These are phyloP conservation scores for Liasis olivaceus DNA, from an alignment of 2,797 vertebrate species.

Conservation along the genomic window DNA sequence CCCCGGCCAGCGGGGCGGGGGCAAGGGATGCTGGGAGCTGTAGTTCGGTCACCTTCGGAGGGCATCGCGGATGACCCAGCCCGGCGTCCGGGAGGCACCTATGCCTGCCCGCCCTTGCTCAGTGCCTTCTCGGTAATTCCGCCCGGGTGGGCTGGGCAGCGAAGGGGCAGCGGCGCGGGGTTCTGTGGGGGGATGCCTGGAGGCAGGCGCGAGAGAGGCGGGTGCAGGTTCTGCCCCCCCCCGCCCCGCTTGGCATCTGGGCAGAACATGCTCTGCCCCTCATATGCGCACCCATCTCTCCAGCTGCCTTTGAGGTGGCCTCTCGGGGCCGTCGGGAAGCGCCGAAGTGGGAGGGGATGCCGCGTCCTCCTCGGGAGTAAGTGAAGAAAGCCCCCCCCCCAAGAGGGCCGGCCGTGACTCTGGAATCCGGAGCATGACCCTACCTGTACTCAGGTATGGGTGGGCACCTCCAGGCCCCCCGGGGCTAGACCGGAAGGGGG, in stretches of 20 bases:
- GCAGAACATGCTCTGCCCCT: background rate
- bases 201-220: background rate
- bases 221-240: background rate
- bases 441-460: background rate
- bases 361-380: background rate
- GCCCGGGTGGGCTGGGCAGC: background rate
- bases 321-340: background rate
- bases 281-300: too few species aligned
- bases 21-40: background rate
- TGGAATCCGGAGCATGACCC: background rate
- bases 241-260: background rate
- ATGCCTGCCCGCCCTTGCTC: background rate
- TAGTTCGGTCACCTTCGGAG: background rate
- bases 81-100: too few species aligned
- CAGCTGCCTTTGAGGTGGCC: background rate
- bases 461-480: background rate
- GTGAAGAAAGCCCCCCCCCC: background rate
- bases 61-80: background rate
- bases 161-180: background rate
- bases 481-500: background rate
- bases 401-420: background rate
- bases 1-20: background rate
- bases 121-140: background rate
- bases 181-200: background rate
- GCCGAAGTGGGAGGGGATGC: background rate